Evolutionary conservation across 2,888 invertebrate genomes (phyloP).

Genomic region (Tortrix viridana): DNA sequence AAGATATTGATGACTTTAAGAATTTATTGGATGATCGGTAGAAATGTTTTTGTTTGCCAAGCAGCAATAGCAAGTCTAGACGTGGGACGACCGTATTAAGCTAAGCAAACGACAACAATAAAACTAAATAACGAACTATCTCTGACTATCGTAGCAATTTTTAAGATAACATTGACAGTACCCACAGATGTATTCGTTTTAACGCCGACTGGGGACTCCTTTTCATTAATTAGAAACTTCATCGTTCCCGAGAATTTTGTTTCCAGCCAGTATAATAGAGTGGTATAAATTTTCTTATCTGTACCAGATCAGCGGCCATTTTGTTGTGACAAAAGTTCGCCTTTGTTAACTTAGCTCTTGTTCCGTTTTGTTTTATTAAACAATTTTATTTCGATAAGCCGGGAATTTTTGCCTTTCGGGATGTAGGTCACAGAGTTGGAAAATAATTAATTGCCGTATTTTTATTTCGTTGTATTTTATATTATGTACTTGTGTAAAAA

Average conservation of each 20-base stretch:
- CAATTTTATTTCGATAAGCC: constrained; percentile 28
- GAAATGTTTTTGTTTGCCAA: too few species aligned
- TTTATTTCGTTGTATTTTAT: background rate
- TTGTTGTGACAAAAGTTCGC: constrained; percentile 50
- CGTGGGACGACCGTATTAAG: background rate
- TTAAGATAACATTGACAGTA: constrained; percentile 21
- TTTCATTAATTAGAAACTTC: constrained; percentile 64
- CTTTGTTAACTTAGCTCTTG: constrained; percentile 40
- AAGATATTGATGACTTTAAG: too few species aligned
- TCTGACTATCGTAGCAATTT: background rate
- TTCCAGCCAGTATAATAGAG: constrained; percentile 51
- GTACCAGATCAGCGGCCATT: constrained; percentile 46
- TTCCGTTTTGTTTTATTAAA: constrained; percentile 36
- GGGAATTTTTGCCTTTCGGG: constrained; percentile 4
- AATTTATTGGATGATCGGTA: too few species aligned
- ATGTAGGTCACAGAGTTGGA: constrained; percentile 6
- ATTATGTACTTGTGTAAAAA: too few species aligned
- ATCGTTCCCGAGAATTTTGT: constrained; percentile 50
- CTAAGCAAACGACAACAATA: background rate
- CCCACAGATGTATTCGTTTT: constrained; percentile 19
- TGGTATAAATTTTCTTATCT: constrained; percentile 54
- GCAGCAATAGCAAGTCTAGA: background rate
- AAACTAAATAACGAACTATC: constrained; percentile 3
- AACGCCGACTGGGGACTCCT: constrained; percentile 42
- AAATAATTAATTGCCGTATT: background rate